Conservation (phyloP, 2,113 vertebrate genomes). For the Anoura caudifer region DNA sequence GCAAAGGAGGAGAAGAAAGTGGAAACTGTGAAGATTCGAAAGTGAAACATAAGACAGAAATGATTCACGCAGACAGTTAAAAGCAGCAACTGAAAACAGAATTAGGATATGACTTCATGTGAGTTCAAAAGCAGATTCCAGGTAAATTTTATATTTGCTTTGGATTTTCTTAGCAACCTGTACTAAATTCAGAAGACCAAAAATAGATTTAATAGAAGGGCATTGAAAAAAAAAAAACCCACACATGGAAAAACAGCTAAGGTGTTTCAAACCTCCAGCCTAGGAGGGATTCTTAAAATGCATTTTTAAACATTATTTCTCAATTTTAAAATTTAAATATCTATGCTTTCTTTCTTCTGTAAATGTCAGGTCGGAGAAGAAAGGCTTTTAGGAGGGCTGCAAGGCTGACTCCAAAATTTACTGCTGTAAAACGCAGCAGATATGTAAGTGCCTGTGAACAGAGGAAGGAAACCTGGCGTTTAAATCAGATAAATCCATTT, state of each 20-base stretch:
- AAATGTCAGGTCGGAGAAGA: not conserved
- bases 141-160: not conserved
- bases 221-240: constrained; percentile 15
- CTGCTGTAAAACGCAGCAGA: not conserved
- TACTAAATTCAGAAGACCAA: not conserved
- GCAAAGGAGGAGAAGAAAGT: not conserved
- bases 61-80: not conserved
- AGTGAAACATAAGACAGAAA: not conserved
- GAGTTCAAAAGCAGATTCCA: not conserved
- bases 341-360: not conserved
- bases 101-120: not conserved
- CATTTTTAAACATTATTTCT: not conserved
- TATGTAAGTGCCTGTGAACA: not conserved
- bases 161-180: constrained; percentile 14
- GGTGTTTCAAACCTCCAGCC: constrained; percentile 29
- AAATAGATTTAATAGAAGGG: constrained; percentile 13
- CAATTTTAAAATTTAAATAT: not conserved
- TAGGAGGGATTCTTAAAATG: not conserved
- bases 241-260: not conserved
- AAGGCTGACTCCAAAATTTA: not conserved
- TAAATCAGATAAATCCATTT: not conserved
- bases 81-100: not conserved
- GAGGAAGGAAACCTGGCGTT: not conserved
- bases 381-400: not conserved
- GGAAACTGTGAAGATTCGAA: not conserved